phyloP scores from a whole-genome alignment of 2,113 vertebrate species.

The Numida meleagris region DNA sequence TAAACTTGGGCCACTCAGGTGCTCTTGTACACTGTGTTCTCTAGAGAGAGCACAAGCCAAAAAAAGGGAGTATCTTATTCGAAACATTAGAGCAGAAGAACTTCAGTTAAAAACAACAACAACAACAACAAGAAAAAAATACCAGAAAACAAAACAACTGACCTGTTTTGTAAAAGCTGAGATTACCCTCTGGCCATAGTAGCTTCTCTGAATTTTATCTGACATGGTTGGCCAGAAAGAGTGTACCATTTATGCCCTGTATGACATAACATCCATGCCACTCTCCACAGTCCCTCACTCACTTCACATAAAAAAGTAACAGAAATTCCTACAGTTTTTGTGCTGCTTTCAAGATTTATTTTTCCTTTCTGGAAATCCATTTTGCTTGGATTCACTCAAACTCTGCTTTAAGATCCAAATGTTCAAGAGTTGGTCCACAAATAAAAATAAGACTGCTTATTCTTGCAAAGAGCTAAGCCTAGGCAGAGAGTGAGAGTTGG shows the following conservation, averaged over 20 bases:
- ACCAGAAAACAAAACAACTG: background rate
- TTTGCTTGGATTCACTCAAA: slow-evolving; percentile 6
- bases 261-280: background rate
- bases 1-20: rapidly evolving
- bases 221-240: background rate
- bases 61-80: background rate
- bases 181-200: background rate
- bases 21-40: background rate
- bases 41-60: background rate
- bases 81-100: background rate
- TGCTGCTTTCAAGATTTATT: background rate
- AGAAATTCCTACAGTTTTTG: background rate
- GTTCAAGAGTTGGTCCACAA: background rate
- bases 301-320: background rate
- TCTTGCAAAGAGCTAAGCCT: background rate
- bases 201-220: background rate
- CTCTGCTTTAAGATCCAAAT: slow-evolving; percentile 14
- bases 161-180: background rate
- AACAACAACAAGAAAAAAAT: background rate
- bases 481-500: background rate
- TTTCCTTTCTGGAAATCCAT: slow-evolving; percentile 18
- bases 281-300: background rate
- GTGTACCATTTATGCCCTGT: background rate
- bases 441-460: background rate
- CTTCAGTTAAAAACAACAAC: background rate